Conservation (phyloP, 2,888 invertebrate species). For the Drosophila stalkeri region DNA sequence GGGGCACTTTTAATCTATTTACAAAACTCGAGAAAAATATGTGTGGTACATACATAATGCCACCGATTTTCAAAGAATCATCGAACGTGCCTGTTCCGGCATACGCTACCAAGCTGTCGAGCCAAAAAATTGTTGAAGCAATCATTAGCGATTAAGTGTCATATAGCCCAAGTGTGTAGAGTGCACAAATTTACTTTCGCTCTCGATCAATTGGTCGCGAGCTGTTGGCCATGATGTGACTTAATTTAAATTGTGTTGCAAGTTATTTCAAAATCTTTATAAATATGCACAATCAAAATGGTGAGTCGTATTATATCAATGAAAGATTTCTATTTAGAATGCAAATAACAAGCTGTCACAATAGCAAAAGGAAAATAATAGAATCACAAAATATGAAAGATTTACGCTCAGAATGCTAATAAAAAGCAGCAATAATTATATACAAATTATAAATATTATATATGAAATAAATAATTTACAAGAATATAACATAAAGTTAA, state of each 20-base stretch:
- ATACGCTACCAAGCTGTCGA: slow-evolving; percentile 30
- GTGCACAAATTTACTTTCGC: slow-evolving; percentile 59
- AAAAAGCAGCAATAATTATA: background rate
- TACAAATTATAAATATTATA: background rate
- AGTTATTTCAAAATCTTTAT: slow-evolving; percentile 25
- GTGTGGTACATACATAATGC: slow-evolving; percentile 25
- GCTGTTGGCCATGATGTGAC: slow-evolving; percentile 56
- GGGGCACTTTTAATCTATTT: slow-evolving; percentile 69
- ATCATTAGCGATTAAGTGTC: slow-evolving; percentile 24
- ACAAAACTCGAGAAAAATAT: slow-evolving; percentile 66
- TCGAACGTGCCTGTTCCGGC: slow-evolving; percentile 47
- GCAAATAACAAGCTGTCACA: background rate
- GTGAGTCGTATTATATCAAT: background rate
- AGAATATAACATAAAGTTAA: background rate
- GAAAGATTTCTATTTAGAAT: background rate
- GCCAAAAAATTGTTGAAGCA: background rate
- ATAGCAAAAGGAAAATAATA: background rate
- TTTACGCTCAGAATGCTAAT: background rate
- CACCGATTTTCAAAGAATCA: slow-evolving; percentile 38
- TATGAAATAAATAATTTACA: background rate
- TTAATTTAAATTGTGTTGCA: slow-evolving; percentile 61
- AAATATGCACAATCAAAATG: slow-evolving; percentile 11
- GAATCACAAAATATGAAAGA: background rate
- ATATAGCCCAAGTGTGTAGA: slow-evolving; percentile 35
- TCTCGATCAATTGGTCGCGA: slow-evolving; percentile 47